Base-by-base conservation (phyloP, 2,113 vertebrate species). In the Sceloporus undulatus region DNA sequence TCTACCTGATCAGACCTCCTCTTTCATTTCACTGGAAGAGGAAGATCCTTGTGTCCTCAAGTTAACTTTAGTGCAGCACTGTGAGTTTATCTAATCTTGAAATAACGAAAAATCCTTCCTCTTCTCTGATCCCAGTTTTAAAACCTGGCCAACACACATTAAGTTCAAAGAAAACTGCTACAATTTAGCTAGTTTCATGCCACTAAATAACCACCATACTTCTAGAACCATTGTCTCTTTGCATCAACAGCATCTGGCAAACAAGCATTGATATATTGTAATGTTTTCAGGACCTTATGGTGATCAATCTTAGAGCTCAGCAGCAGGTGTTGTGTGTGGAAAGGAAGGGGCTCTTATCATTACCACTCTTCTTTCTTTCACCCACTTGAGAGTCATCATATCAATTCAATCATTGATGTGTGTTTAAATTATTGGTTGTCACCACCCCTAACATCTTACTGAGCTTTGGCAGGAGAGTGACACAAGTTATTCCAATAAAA, bases 231-330 rank as follows among this genome's bases (percentile, higher is more conserved):
- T 91, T 92, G 91, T 85, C 86, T 96, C 87, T 88, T 91, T 91
- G 89, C 93, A 93, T 84, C 93, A 95, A 91, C 88, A 95, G 94
- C 96, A 97, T 96, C 96, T 97, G 96, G 96, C 95, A 96, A 97
- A 96, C 92, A 95, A 97, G 96, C 86, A 5, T 89, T 96, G 96
- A 96, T 96, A 77, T 95, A 97, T 96, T 95, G 90, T 91, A 92
- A 94, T 95, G 93, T 91, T 95, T 90, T 91, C 90, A 94, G 91
- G 87, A 89, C 95, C 96, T 97, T 96, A 96, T 97, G 96, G 95
- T 90, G 93, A 92, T 94, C 85, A 40, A 84, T 95, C 94, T 96
- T 94, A 93, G 95, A 95, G 96, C 96, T 96, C 96, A 96, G 92
- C 95, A 95, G 95, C 95, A 94, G 94, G 88, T 92, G 92, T 48